Base-by-base conservation (phyloP, 1,140 invertebrate species). In the Oedothorax gibbosus region DNA sequence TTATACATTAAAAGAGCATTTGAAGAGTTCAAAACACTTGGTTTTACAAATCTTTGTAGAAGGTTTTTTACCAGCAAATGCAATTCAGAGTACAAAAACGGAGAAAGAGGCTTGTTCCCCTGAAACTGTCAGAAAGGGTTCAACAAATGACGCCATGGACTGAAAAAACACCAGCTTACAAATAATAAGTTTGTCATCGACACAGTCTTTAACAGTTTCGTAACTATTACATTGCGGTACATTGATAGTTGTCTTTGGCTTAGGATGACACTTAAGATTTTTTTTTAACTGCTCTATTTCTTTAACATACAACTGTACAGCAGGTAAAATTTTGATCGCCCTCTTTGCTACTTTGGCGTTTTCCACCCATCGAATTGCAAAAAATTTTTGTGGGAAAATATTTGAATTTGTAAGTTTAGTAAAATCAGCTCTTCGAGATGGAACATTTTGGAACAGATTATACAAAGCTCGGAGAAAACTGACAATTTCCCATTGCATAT, bases 331-430 rank as follows among this genome's bases (percentile, higher is more conserved):
- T 65, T 78, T 50, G 9, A 78, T 14, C 2, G 57, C 76, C 15
- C 76, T 62, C 20, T 78, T n/a, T n/a, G 50, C 62, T 7, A 62
- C 56, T 11, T 20, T 9, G 10, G 60, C 18, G 65, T 65, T 78
- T 78, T 78, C 76, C 2, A 78, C 18, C 73, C 73, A 76, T 11
- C 54, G 2, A 57, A 57, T 56, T 15, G 51, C 5, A 57, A 2
- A 56, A n/a, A 76, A 76, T n/a, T 76, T 76, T 76, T 35, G 20
- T 12, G 15, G 73, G 73, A 21, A 76, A 76, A 14, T 49, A n/a
- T 21, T 49, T 51, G 18, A 49, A 35, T 1, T n/a, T n/a, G n/a
- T n/a, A n/a, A n/a, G n/a, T n/a, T n/a, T n/a, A n/a, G n/a, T n/a
- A n/a, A n/a, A n/a, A n/a, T n/a, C n/a, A n/a, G n/a, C n/a, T n/a